Conservation (phyloP, 2,888 invertebrate genomes). For the Lasioglossum marginatum region DNA sequence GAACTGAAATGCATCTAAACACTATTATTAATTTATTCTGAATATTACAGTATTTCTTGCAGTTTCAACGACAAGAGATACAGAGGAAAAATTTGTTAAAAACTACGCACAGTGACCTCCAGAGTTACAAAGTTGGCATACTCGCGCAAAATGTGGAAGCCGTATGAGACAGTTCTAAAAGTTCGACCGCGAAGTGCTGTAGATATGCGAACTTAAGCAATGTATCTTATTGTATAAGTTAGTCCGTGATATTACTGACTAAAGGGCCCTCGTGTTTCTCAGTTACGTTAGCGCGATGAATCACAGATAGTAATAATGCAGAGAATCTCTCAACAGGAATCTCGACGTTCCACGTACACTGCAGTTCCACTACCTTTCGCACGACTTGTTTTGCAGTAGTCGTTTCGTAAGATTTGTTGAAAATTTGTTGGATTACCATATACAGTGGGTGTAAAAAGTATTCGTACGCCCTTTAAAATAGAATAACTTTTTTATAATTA, state of each 20-base stretch:
- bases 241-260: constrained; percentile 23
- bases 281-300: constrained; percentile 35
- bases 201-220: constrained; percentile 33
- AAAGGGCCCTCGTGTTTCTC: constrained; percentile 51
- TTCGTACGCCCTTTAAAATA: too few species aligned
- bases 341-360: not conserved
- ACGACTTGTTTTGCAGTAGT: constrained; percentile 8
- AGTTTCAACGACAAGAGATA: not conserved
- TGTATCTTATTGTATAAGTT: constrained; percentile 49
- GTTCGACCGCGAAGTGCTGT: constrained; percentile 40
- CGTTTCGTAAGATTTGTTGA: not conserved
- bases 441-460: not conserved
- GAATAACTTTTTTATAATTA: too few species aligned
- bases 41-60: not conserved
- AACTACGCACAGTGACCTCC: not conserved
- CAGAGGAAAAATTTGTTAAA: not conserved
- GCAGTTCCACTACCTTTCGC: constrained; percentile 23
- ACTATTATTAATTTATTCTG: too few species aligned
- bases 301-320: constrained; percentile 31
- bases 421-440: not conserved
- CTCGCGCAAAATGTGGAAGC: constrained; percentile 3
- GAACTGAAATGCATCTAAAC: too few species aligned
- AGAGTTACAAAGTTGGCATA: not conserved
- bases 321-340: constrained; percentile 28
- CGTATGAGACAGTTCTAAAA: constrained; percentile 9